A percentile compares a stretch with the other conserved stretches of the same genome.
Evolutionary conservation across 2,888 invertebrate genomes (phyloP).

Genomic region (Aphodius sticticus): DNA sequence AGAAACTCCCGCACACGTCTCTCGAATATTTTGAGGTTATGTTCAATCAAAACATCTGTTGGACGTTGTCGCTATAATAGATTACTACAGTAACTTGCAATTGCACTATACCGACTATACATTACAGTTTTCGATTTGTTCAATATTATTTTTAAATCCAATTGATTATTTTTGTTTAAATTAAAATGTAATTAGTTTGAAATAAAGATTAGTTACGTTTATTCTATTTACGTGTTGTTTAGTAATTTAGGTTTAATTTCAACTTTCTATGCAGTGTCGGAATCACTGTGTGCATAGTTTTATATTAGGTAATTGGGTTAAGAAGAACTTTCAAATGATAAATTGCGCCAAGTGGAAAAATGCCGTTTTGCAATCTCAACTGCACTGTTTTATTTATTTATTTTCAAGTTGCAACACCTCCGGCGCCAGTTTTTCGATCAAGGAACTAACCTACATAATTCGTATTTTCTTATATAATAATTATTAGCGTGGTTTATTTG

Average conservation of each 20-base stretch:
- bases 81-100: neutral
- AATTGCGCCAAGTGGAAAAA: neutral
- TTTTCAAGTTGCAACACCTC: neutral
- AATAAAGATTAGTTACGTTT: neutral
- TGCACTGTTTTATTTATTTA: neutral
- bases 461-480: neutral
- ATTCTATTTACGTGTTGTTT: too few species aligned
- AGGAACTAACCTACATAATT: neutral
- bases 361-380: neutral
- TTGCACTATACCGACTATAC: neutral
- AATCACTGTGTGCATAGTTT: neutral
- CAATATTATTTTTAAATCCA: neutral
- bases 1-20: neutral
- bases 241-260: neutral
- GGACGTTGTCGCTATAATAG: neutral
- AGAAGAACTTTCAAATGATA: conserved; percentile 4
- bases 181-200: neutral
- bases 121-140: neutral
- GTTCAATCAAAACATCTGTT: conserved; percentile 4
- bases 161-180: neutral
- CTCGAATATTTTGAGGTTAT: neutral
- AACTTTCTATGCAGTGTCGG: neutral
- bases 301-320: neutral
- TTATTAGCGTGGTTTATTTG: neutral
- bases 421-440: neutral